phyloP scores from a whole-genome alignment of 2,113 vertebrate genomes.

The Callionymus lyra region DNA sequence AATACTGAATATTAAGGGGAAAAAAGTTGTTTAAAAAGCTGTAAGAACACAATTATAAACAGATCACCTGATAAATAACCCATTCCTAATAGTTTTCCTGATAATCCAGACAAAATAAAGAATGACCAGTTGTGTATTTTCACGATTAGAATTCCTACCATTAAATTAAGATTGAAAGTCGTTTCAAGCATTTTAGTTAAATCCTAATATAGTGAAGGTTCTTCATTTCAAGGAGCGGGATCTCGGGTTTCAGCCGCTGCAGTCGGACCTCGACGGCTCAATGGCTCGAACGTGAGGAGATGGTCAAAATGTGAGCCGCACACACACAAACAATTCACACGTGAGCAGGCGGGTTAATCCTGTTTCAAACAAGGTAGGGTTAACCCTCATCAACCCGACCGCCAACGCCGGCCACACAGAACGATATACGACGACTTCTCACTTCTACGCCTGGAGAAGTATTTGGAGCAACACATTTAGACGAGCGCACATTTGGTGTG shows the following conservation, averaged over 20 bases:
- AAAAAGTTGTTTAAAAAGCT: too few relatives aligned
- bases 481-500: constrained; percentile 8
- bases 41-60: too few relatives aligned
- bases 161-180: too few relatives aligned
- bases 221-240: constrained; percentile 17
- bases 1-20: too few relatives aligned
- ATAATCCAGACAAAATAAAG: too few relatives aligned
- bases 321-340: constrained; percentile 41
- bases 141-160: too few relatives aligned
- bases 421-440: constrained; percentile 21
- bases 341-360: constrained; percentile 55
- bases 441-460: constrained; percentile 7
- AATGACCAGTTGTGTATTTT: too few relatives aligned
- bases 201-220: too few relatives aligned
- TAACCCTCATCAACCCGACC: constrained; percentile 53
- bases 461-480: constrained; percentile 7
- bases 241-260: constrained; percentile 55
- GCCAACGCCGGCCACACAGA: constrained; percentile 39
- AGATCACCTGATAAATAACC: too few relatives aligned
- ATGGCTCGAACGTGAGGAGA: constrained; percentile 44
- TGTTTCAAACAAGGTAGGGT: constrained; percentile 55
- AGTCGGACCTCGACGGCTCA: constrained; percentile 15
- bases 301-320: constrained; percentile 44
- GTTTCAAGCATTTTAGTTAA: too few relatives aligned
- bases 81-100: too few relatives aligned